phyloP scores from a whole-genome alignment of 2,888 invertebrate species.

The Hoplodrina ambigua region DNA sequence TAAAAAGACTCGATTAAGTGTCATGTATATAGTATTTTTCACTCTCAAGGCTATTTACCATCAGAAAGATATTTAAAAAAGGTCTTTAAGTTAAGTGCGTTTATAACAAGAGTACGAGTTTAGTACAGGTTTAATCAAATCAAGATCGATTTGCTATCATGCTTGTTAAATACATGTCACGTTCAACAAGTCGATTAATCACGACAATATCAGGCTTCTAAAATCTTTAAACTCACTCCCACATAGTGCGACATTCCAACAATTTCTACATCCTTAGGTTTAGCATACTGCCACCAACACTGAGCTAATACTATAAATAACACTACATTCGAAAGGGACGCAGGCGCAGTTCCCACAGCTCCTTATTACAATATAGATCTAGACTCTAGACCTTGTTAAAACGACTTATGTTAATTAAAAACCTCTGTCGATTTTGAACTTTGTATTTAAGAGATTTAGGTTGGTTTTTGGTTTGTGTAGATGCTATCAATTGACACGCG shows the following conservation, averaged over 20 bases:
- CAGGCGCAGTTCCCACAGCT: constrained; percentile 82
- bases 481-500: constrained; percentile 68
- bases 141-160: background rate
- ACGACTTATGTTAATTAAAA: constrained; percentile 47
- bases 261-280: constrained; percentile 63
- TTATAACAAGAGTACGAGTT: too few species aligned
- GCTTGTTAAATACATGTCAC: constrained; percentile 22
- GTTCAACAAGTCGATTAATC: constrained; percentile 39
- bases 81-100: too few species aligned
- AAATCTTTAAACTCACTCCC: constrained; percentile 52
- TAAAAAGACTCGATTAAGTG: too few species aligned
- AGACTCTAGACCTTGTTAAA: constrained; percentile 62
- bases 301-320: constrained; percentile 72
- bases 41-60: too few species aligned
- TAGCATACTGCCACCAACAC: constrained; percentile 61
- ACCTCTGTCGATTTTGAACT: constrained; percentile 37
- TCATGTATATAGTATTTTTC: too few species aligned
- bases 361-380: constrained; percentile 70
- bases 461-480: constrained; percentile 36
- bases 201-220: constrained; percentile 38
- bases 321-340: constrained; percentile 82
- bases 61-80: too few species aligned
- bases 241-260: constrained; percentile 54
- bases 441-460: constrained; percentile 34
- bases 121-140: background rate